Conservation (phyloP, 2,797 vertebrate species). For the Emys orbicularis region DNA sequence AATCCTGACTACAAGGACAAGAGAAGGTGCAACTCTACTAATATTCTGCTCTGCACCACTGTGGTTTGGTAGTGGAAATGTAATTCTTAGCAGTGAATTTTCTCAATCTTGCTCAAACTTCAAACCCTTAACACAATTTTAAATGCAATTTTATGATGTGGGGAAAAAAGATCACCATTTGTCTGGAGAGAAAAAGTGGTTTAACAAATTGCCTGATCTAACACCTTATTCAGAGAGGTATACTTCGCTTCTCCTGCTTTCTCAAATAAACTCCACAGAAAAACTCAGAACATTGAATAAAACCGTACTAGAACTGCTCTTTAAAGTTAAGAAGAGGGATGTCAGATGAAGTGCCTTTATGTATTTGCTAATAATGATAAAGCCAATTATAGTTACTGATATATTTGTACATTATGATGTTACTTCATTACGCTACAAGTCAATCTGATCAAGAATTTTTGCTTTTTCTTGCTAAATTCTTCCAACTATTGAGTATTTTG, state of each 20-base stretch:
- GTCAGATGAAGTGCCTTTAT: background rate
- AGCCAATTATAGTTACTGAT: background rate
- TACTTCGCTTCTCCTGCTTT: background rate
- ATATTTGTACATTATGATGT: background rate
- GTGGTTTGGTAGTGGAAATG: background rate
- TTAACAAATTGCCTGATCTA: background rate
- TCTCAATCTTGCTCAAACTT: background rate
- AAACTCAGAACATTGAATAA: background rate
- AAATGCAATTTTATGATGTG: background rate
- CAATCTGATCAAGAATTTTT: background rate
- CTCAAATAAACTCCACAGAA: background rate
- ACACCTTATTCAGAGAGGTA: background rate
- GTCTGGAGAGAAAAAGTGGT: background rate
- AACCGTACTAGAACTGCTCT: rapidly evolving
- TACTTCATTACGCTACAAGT: background rate
- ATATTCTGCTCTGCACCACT: background rate
- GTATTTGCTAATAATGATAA: background rate
- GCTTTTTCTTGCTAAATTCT: background rate
- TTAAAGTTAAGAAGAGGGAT: background rate
- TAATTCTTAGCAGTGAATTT: background rate
- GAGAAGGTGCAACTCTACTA: background rate
- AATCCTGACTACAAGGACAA: background rate
- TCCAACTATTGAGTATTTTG: background rate
- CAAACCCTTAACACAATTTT: background rate
- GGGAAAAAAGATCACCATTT: background rate